Evolutionary conservation across 2,888 invertebrate genomes (phyloP).

Genomic region (Drosophila barbarae): DNA sequence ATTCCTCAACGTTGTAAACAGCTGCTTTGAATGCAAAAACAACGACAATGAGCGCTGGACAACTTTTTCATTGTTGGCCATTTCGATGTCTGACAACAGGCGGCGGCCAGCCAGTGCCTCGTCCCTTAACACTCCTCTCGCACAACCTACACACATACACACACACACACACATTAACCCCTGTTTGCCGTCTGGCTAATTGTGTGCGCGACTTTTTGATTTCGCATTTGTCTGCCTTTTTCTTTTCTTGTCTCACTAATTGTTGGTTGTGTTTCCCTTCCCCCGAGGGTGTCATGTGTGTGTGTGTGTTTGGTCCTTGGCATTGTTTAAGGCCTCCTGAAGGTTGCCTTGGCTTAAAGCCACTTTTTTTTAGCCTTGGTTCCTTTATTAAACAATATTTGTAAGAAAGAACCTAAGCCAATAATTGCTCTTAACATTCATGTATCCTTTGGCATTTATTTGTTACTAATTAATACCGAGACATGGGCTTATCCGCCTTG

Average conservation of each 20-base stretch:
- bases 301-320: not conserved
- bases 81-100: conserved; percentile 53
- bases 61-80: conserved; percentile 50
- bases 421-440: not conserved
- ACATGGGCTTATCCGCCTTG: not conserved
- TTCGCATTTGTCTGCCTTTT: conserved; percentile 39
- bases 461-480: not conserved
- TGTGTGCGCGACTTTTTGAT: conserved; percentile 58
- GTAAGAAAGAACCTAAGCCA: not conserved
- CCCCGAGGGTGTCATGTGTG: not conserved
- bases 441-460: not conserved
- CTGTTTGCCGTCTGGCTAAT: conserved; percentile 46
- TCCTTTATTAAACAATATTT: not conserved
- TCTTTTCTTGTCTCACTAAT: conserved; percentile 26
- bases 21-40: conserved; percentile 46
- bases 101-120: conserved; percentile 6
- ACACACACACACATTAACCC: not conserved
- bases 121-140: not conserved
- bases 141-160: not conserved
- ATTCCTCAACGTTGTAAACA: conserved; percentile 31
- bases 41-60: conserved; percentile 33
- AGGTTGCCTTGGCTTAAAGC: conserved; percentile 1
- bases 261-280: conserved; percentile 13
- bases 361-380: not conserved
- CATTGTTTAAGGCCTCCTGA: not conserved